These are phyloP conservation scores for Cossypha polioptera DNA, from an alignment of 2,797 vertebrate genomes.

Conservation along the genomic window DNA sequence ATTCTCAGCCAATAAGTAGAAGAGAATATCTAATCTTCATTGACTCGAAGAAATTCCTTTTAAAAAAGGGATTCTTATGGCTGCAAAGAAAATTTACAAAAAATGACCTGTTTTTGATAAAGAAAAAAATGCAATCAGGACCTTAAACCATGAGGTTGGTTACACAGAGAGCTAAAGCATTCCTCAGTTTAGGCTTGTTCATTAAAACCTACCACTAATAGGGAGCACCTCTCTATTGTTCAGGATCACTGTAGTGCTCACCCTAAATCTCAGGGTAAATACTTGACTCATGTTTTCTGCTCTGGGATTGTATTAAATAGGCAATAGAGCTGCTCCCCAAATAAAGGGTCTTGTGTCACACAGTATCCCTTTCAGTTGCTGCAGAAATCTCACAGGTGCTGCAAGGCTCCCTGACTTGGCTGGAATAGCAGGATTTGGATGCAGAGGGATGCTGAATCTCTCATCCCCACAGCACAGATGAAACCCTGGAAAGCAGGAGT, in stretches of 20 bases:
- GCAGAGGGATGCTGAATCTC: neutral
- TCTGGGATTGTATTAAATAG: neutral
- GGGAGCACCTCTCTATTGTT: neutral
- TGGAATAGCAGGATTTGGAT: neutral
- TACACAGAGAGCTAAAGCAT: neutral
- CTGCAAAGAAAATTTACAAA: neutral
- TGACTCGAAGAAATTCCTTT: neutral
- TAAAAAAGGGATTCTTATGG: neutral
- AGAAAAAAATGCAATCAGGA: neutral
- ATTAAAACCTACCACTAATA: neutral
- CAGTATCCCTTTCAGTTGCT: neutral
- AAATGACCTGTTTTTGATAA: neutral
- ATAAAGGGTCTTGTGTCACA: neutral
- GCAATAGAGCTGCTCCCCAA: neutral
- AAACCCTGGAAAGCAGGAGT: neutral
- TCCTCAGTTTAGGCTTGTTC: neutral
- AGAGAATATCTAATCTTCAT: neutral
- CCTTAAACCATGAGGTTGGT: neutral
- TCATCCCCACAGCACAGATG: neutral
- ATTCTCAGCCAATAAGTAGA: neutral
- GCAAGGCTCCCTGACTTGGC: neutral
- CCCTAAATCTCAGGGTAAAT: slow-evolving; percentile 22
- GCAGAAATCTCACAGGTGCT: neutral
- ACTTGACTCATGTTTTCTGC: neutral
- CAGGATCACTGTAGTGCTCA: neutral